Percentiles rank a stretch among this genome's conserved stretches.
phyloP scores from a whole-genome alignment of 2,888 invertebrate species.

The Norana najaformis region DNA sequence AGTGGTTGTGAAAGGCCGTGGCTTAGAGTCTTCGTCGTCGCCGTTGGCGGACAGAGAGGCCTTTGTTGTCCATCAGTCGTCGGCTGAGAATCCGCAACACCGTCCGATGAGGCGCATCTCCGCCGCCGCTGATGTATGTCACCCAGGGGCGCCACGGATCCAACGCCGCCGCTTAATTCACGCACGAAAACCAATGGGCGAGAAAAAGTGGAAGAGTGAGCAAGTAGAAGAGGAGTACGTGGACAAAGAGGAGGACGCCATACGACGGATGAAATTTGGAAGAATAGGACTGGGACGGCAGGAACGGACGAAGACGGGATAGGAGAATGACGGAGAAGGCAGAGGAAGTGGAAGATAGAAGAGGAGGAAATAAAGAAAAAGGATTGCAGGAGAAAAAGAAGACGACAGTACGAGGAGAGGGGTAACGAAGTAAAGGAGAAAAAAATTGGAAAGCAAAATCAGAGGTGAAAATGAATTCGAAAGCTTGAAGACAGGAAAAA shows the following conservation, averaged over 20 bases:
- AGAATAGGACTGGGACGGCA: background rate
- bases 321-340: background rate
- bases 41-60: background rate
- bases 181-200: background rate
- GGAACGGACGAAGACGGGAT: background rate
- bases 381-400: background rate
- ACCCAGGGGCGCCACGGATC: background rate
- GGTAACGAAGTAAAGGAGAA: background rate
- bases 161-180: background rate
- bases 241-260: background rate
- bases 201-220: background rate
- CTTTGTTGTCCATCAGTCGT: background rate
- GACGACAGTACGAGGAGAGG: background rate
- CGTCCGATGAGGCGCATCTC: background rate
- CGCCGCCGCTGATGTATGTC: background rate
- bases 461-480: too few relatives aligned
- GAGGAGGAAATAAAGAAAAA: background rate
- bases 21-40: background rate
- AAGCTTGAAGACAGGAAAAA: too few relatives aligned
- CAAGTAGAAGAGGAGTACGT: background rate
- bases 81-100: background rate
- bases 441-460: background rate
- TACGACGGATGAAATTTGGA: too few relatives aligned
- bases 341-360: background rate
- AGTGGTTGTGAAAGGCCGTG: too few relatives aligned